A percentile compares a stretch with the other conserved stretches of the same genome.
phyloP scores from a whole-genome alignment of 2,113 vertebrate genomes.

The Neogobius melanostomus region DNA sequence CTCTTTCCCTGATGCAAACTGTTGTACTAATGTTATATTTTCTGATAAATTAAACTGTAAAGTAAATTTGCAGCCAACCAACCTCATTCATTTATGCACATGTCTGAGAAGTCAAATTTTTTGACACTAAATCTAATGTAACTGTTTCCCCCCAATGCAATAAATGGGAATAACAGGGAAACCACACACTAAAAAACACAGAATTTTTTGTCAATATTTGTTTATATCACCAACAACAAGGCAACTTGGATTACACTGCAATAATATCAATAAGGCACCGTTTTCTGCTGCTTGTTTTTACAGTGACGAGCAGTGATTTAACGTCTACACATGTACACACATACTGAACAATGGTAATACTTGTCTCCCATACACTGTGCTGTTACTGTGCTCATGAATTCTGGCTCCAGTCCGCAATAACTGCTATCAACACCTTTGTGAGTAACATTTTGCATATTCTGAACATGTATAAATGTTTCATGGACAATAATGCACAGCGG shows the following conservation, averaged over 20 bases:
- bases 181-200: constrained; percentile 15
- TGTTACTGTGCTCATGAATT: constrained; percentile 41
- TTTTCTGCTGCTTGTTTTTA: constrained; percentile 21
- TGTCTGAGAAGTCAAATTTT: too few relatives aligned
- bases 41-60: too few relatives aligned
- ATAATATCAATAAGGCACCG: constrained; percentile 69
- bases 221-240: constrained; percentile 57
- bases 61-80: too few relatives aligned
- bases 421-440: constrained; percentile 1
- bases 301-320: constrained; percentile 31
- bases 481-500: constrained; percentile 23
- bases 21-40: too few relatives aligned
- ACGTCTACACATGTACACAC: constrained; percentile 21
- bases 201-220: background rate
- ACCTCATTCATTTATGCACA: too few relatives aligned
- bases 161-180: background rate
- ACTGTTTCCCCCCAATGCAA: background rate
- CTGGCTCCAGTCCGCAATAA: background rate
- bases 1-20: too few relatives aligned
- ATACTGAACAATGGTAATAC: constrained; percentile 36
- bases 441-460: background rate
- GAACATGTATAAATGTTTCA: background rate
- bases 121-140: background rate
- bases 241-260: constrained; percentile 64
- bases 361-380: constrained; percentile 17